Evolutionary conservation across 1,140 invertebrate genomes (phyloP), one percentile per base, ranked within the genome.

Genomic region (Physella acuta): DNA sequence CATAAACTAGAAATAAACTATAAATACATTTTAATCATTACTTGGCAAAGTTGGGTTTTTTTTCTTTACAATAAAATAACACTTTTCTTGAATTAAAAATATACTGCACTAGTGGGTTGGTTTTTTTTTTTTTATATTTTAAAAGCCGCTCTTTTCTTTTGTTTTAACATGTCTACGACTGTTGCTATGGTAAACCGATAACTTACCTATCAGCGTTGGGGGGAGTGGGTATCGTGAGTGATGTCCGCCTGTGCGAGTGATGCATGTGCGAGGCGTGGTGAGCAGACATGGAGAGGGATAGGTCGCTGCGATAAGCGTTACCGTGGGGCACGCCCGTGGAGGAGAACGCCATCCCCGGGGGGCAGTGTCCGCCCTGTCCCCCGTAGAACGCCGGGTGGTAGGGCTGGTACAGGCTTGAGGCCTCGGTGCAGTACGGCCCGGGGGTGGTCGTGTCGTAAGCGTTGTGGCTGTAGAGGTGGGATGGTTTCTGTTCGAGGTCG

Each of bases 181-280:
- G 30, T 2, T 37, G 52, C 16, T 55, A 30, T 20, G n/a, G n/a
- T n/a, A n/a, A n/a, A n/a, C n/a, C n/a, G n/a, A n/a, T 5, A 2
- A 53, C 71, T 70, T 78, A 82, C 79, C 78, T 76, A 44, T 81
- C 79, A 37, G 77, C 59, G 2, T 72, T 76, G 36, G 77, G 71
- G 30, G 80, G 77, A 52, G 79, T 78, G 28, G 79, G 75, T 33
- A 82, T 79, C 11, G 78, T 80, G n/a, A 82, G 70, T 16, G 79
- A 77, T 0, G 80, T 78, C 30, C 81, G 65, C 24, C 78, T 73
- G 34, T 75, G 63, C 51, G 76, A 76, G 51, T 76, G 76, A 34
- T 80, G 68, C 33, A 77, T 71, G 31, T 75, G 63, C 37, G 76
- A 76, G 51, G 71, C 72, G 66, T 72, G 71, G 61, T 76, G 73